Conservation (phyloP, 1,140 invertebrate species). For the Tyrophagus putrescentiae region DNA sequence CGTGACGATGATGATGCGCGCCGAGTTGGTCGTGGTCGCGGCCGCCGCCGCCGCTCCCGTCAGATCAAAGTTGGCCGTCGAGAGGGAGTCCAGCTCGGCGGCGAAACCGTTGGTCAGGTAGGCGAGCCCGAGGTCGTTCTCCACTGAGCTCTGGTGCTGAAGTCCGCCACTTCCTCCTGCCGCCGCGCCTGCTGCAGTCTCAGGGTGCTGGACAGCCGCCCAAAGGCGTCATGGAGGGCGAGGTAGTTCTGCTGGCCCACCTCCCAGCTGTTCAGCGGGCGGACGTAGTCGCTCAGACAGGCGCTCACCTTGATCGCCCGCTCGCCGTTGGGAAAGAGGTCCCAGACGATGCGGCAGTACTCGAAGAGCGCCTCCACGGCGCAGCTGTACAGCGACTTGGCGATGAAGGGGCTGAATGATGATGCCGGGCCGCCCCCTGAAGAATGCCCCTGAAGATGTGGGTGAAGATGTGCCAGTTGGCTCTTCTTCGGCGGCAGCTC, state of each 20-base stretch:
- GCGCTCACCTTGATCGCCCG: conserved; percentile 1
- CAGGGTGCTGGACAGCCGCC: not conserved
- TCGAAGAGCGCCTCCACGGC: conserved; percentile 82
- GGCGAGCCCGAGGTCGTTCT: not conserved
- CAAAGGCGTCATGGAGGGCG: conserved; percentile 13
- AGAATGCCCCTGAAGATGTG: too few species aligned
- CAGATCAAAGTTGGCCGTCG: conserved; percentile 49
- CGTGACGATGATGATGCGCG: conserved; percentile 27
- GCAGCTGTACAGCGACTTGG: conserved; percentile 85
- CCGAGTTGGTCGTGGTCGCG: conserved; percentile 34
- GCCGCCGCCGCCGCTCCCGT: conserved; percentile 47
- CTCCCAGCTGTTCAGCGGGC: conserved; percentile 10
- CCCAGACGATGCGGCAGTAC: conserved; percentile 90
- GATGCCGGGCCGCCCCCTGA: too few species aligned
- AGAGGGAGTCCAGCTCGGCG: conserved; percentile 68
- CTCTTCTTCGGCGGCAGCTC: too few species aligned
- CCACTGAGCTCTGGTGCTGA: not conserved
- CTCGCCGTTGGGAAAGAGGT: conserved; percentile 41
- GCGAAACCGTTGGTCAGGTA: conserved; percentile 54
- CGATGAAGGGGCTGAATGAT: too few species aligned
- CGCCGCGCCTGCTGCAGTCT: too few species aligned
- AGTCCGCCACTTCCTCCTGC: too few species aligned
- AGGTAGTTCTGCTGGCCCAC: conserved; percentile 13
- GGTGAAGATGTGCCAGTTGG: too few species aligned
- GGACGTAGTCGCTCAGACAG: not conserved